phyloP scores from a whole-genome alignment of 2,797 vertebrate genomes.

The Lerista edwardsae region DNA sequence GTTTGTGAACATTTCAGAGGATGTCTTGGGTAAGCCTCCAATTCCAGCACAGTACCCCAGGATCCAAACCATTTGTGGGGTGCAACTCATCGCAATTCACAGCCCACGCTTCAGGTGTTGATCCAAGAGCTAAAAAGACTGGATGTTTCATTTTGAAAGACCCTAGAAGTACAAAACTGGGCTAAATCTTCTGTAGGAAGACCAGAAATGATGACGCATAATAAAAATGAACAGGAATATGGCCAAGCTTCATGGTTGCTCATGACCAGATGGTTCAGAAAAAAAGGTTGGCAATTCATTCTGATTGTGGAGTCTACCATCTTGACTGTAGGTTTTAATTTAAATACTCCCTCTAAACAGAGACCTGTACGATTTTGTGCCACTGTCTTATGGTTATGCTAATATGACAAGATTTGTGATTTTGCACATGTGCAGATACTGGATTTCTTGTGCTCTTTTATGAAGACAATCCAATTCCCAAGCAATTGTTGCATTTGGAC shows the following conservation, averaged over 20 bases:
- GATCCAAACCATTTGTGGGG: not conserved
- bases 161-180: not conserved
- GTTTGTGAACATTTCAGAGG: no score
- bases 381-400: not conserved
- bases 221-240: not conserved
- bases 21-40: not conserved
- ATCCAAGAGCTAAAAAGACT: not conserved
- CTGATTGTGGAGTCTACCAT: not conserved
- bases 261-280: not conserved
- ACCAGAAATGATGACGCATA: not conserved
- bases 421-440: not conserved
- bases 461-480: not conserved
- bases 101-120: not conserved
- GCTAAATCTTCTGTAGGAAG: not conserved
- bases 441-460: not conserved
- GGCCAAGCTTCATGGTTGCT: not conserved
- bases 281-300: not conserved
- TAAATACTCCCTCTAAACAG: not conserved
- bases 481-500: not conserved
- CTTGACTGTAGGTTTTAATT: not conserved
- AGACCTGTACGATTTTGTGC: not conserved
- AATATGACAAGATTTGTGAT: not conserved
- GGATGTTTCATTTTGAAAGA: not conserved
- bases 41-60: not conserved
- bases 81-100: not conserved